These are phyloP conservation scores for Hyles vespertilio DNA, from an alignment of 1,140 invertebrate species.

Conservation along the genomic window DNA sequence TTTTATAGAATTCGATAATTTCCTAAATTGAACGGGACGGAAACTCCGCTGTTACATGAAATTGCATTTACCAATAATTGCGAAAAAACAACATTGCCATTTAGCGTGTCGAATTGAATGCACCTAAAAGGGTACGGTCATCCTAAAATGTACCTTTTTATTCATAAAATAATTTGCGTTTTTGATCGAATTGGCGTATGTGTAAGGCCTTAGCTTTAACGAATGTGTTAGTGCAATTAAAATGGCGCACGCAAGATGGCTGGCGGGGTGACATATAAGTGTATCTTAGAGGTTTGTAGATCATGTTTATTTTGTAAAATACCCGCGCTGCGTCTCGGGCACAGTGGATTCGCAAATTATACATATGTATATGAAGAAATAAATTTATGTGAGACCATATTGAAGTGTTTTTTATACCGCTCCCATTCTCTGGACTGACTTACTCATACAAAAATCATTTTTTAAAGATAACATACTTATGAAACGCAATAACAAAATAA, in stretches of 20 bases:
- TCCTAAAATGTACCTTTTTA: too few relatives aligned
- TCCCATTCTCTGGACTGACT: too few relatives aligned
- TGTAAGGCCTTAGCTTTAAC: conserved; percentile 28
- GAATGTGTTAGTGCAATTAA: conserved; percentile 56
- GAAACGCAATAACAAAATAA: too few relatives aligned
- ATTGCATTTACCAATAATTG: too few relatives aligned
- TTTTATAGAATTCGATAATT: too few relatives aligned
- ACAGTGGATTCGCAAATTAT: conserved; percentile 73
- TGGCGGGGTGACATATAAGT: conserved; percentile 43
- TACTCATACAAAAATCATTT: too few relatives aligned
- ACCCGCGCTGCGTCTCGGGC: conserved; percentile 66
- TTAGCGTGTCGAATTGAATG: conserved; percentile 29
- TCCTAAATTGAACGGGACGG: too few relatives aligned
- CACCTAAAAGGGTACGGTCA: too few relatives aligned
- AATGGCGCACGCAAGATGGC: conserved; percentile 46
- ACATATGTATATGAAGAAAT: conserved; percentile 75
- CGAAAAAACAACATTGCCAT: conserved; percentile 17
- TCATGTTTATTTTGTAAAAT: conserved; percentile 65
- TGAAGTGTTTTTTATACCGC: conserved; percentile 15
- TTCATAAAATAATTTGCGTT: conserved; percentile 1
- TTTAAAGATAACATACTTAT: too few relatives aligned
- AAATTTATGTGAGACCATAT: conserved; percentile 72
- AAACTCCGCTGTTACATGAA: too few relatives aligned
- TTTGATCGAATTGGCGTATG: conserved; percentile 6
- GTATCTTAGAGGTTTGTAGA: conserved; percentile 62